Evolutionary conservation across 2,888 invertebrate species (phyloP).

Genomic region (Automeris io): DNA sequence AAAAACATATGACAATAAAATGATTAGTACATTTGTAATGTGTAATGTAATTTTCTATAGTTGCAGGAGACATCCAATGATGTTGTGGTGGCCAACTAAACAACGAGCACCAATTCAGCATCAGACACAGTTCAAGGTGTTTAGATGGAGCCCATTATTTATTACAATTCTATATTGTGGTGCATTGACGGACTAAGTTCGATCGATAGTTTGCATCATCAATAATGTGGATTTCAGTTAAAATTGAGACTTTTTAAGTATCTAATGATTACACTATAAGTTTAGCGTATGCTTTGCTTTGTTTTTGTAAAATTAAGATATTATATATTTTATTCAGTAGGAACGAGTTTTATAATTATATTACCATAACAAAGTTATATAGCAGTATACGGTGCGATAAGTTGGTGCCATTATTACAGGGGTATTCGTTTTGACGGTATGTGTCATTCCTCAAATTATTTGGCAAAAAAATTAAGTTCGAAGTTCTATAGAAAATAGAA

Average conservation of each 20-base stretch:
- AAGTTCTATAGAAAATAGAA: too few relatives aligned
- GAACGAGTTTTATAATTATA: constrained; percentile 67
- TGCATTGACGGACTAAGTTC: constrained; percentile 70
- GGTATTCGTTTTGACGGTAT: constrained; percentile 51
- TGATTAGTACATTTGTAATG: constrained; percentile 5
- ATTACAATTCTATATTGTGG: constrained; percentile 59
- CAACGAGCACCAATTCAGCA: constrained; percentile 8
- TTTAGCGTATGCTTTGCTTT: constrained; percentile 70
- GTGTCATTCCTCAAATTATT: constrained; percentile 3
- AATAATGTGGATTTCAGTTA: constrained; percentile 60
- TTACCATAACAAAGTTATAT: constrained; percentile 72
- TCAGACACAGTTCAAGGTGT: constrained; percentile 37
- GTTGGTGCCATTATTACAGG: constrained; percentile 78
- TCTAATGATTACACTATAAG: constrained; percentile 71
- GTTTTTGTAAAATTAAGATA: constrained; percentile 74
- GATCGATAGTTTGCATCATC: constrained; percentile 48
- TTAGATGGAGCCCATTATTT: constrained; percentile 64
- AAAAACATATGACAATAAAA: too few relatives aligned
- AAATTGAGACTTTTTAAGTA: constrained; percentile 56
- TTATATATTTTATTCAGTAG: constrained; percentile 73
- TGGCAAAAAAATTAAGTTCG: too few relatives aligned
- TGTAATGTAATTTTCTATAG: constrained; percentile 11
- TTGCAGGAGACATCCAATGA: constrained; percentile 52
- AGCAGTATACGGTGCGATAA: constrained; percentile 77
- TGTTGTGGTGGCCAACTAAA: constrained; percentile 52